Percentiles rank a stretch among this genome's conserved stretches.
These are phyloP conservation scores for Enteromius fasciolatus DNA, from an alignment of 2,797 vertebrate genomes.

Conservation along the genomic window DNA sequence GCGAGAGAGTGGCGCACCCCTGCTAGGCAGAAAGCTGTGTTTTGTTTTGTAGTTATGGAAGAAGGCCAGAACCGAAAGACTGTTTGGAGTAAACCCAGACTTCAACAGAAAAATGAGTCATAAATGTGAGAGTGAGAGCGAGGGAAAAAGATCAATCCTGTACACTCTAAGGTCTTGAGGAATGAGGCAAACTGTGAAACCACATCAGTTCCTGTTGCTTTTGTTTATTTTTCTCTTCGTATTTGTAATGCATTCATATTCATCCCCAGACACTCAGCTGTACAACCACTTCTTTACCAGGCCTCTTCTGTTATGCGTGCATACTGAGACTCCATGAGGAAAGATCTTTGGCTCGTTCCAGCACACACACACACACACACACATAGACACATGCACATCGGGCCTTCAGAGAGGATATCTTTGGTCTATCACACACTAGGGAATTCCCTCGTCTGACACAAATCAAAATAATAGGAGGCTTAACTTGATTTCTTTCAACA, in stretches of 20 bases:
- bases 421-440: constrained; percentile 54
- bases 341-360: constrained; percentile 40
- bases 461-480: constrained; percentile 70
- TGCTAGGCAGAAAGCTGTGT: constrained; percentile 33
- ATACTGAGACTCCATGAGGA: constrained; percentile 34
- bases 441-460: constrained; percentile 61
- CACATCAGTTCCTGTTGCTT: constrained; percentile 41
- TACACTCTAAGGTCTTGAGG: constrained; percentile 38
- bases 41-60: constrained; percentile 52
- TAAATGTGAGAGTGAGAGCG: constrained; percentile 26
- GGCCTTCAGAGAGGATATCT: constrained; percentile 51
- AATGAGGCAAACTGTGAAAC: constrained; percentile 45
- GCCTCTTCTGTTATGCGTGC: constrained; percentile 22
- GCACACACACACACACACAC: constrained; percentile 35
- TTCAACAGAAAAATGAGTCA: constrained; percentile 53
- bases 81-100: constrained; percentile 40
- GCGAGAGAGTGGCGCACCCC: constrained; percentile 21
- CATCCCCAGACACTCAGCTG: constrained; percentile 53
- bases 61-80: constrained; percentile 49
- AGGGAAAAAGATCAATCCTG: constrained; percentile 32
- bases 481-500: constrained; percentile 60
- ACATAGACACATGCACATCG: constrained; percentile 22
- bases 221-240: constrained; percentile 38
- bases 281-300: constrained; percentile 48
- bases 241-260: constrained; percentile 53